Conservation (phyloP, 2,113 vertebrate species). For the Engystomops pustulosus region DNA sequence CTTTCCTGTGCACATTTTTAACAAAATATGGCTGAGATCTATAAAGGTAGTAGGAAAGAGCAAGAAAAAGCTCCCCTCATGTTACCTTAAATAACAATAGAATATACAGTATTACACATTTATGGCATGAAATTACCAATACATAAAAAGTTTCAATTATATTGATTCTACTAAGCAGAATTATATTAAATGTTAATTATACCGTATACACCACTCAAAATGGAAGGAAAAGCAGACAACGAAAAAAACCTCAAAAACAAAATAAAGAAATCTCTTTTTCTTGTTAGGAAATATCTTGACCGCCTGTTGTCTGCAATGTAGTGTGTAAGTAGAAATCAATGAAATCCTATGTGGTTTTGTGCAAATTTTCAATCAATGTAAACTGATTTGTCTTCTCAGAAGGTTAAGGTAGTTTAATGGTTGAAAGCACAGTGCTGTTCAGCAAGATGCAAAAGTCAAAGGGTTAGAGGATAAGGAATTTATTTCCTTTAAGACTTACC, state of each 20-base stretch:
- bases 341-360: constrained; percentile 69
- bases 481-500: constrained; percentile 79
- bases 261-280: constrained; percentile 64
- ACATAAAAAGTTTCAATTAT: not conserved
- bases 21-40: no score
- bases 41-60: no score
- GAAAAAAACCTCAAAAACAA: not conserved
- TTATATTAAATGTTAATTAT: not conserved
- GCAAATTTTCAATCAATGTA: constrained; percentile 77
- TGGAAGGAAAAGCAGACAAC: not conserved
- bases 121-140: not conserved
- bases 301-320: constrained; percentile 61
- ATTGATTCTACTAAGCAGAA: constrained; percentile 2
- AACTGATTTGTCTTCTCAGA: constrained; percentile 71
- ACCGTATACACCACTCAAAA: not conserved
- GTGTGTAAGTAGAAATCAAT: constrained; percentile 73
- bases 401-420: constrained; percentile 79
- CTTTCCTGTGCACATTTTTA: no score
- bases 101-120: constrained; percentile 2
- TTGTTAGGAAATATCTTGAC: constrained; percentile 69
- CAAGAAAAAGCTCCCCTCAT: no score
- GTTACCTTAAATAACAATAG: not conserved
- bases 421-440: constrained; percentile 75
- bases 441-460: constrained; percentile 76
- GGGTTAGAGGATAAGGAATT: constrained; percentile 76